Evolutionary conservation across 1,140 invertebrate genomes (phyloP), one percentile per base, ranked within the genome.

Genomic region (Neelides sp.): DNA sequence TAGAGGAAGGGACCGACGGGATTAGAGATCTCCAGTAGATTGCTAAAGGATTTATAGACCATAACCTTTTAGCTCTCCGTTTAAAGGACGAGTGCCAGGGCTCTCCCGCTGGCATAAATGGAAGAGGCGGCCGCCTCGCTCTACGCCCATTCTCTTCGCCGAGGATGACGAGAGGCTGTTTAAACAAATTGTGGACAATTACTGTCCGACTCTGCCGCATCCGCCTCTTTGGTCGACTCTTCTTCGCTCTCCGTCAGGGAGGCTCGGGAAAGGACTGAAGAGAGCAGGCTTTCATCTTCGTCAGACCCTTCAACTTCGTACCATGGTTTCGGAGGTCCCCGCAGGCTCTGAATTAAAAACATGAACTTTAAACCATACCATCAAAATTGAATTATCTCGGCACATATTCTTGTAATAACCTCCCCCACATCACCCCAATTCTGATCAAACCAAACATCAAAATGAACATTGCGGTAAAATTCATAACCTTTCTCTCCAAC

Each of bases 231-330:
- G 2, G 17, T 19, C 15, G 47, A 48, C 30, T 48, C 47, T 26
- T 48, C 26, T 19, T 52, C 50, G 35, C 28, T 52, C 20, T 52
- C 43, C 15, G 20, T 44, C 36, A 24, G 19, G 30, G 12, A 51
- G 41, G 36, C 43, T 46, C 1, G 51, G 48, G 20, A 42, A 30
- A 40, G 36, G 24, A 27, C 32, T 39, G 8, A 44, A 46, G 35
- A 32, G 13, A 57, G 48, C 22, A 60, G 44, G 37, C 50, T 51
- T 50, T 46, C 58, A 15, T 60, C 58, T 13, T 60, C 58, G 39
- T 60, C 58, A 4, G 58, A 60, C 26, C 48, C 52, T 35, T 60
- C 58, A n/a, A 60, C 47, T 35, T 60, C 54, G 30, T 57, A 60
- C 58, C 58, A 57, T 1, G 58, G 51, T 43, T 54, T 58, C 8